Evolutionary conservation across 92 coral and sea anemone genomes (phyloP).

Genomic region (Actinostola sp.): DNA sequence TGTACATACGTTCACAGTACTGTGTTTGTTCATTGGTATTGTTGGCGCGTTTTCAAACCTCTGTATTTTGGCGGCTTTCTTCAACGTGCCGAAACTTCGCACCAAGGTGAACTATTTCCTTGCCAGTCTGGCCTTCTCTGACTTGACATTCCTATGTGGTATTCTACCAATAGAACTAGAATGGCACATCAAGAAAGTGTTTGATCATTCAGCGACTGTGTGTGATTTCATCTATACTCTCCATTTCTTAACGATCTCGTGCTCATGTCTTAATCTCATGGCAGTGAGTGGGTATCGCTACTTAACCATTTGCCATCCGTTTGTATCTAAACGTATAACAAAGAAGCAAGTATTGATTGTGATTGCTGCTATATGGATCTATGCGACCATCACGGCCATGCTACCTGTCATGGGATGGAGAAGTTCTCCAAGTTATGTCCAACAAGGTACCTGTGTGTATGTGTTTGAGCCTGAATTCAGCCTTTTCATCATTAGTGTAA

Average conservation of each 20-base stretch:
- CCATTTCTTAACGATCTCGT: slow-evolving; percentile 56
- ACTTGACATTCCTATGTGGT: slow-evolving; percentile 42
- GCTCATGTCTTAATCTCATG: slow-evolving; percentile 72
- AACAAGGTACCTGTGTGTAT: slow-evolving; percentile 20
- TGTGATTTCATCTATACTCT: slow-evolving; percentile 74
- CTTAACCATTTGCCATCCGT: slow-evolving; percentile 75
- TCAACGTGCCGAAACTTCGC: slow-evolving; percentile 57
- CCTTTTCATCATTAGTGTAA: slow-evolving; percentile 60
- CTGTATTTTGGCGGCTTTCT: slow-evolving; percentile 63
- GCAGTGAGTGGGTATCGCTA: slow-evolving; percentile 78
- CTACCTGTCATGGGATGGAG: slow-evolving; percentile 87
- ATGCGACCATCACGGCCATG: slow-evolving; percentile 54
- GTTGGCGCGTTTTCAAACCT: slow-evolving; percentile 67
- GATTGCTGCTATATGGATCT: slow-evolving; percentile 64
- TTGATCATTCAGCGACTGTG: slow-evolving; percentile 55
- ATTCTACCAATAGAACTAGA: slow-evolving; percentile 76
- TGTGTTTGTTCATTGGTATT: slow-evolving; percentile 47
- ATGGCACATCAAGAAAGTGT: slow-evolving; percentile 55
- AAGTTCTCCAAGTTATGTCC: slow-evolving; percentile 20
- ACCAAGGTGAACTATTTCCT: slow-evolving; percentile 69
- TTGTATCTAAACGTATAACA: slow-evolving; percentile 51
- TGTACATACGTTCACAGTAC: slow-evolving; percentile 40
- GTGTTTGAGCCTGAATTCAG: slow-evolving; percentile 35
- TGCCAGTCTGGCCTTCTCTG: slow-evolving; percentile 75
- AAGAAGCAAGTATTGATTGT: slow-evolving; percentile 39